phyloP scores from a whole-genome alignment of 2,797 vertebrate genomes.

The Meriones psammophilus region DNA sequence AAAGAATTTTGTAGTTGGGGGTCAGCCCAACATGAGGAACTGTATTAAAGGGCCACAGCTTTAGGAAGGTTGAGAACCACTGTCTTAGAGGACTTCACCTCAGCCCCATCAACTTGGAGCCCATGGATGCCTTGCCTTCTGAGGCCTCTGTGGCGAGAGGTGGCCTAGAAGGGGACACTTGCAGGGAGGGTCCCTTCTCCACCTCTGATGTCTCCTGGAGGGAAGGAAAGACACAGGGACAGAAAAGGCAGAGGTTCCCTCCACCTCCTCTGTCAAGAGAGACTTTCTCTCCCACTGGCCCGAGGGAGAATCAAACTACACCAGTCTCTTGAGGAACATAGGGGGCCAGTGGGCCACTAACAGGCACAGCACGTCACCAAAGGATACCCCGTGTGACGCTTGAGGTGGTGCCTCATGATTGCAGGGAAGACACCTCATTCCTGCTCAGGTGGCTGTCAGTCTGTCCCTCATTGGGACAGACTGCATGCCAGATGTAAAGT shows the following conservation, averaged over 20 bases:
- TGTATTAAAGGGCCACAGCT: background rate
- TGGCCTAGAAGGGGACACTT: background rate
- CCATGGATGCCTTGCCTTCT: background rate
- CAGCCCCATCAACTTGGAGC: background rate
- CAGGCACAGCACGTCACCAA: background rate
- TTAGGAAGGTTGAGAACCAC: background rate
- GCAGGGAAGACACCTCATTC: background rate
- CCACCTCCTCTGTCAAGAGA: background rate
- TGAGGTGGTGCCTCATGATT: background rate
- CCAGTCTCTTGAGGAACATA: background rate
- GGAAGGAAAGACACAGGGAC: background rate
- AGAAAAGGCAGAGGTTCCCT: background rate
- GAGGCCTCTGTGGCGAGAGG: background rate
- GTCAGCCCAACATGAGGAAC: background rate
- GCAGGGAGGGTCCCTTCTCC: too few species aligned
- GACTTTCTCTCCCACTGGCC: background rate
- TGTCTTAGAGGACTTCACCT: background rate
- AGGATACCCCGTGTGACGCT: background rate
- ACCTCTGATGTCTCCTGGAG: background rate
- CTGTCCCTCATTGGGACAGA: background rate
- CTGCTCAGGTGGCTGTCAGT: background rate
- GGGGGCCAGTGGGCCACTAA: background rate
- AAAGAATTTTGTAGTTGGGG: background rate
- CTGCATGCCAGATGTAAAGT: fast-evolving
- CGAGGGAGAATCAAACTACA: background rate